Evolutionary conservation across 2,113 vertebrate genomes (phyloP).

Genomic region (Clarias magur): DNA sequence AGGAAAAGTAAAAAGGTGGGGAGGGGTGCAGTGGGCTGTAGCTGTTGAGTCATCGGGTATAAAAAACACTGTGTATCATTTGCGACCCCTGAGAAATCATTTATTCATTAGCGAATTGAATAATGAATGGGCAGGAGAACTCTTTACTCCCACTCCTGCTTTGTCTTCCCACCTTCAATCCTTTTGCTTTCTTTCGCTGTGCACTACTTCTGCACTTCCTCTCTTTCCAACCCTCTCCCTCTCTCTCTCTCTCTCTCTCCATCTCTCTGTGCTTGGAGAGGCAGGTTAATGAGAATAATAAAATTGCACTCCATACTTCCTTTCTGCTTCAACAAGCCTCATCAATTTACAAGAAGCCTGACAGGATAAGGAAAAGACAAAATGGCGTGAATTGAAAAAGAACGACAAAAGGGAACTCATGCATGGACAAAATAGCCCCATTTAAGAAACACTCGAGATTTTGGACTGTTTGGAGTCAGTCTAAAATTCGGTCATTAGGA

Average conservation of each 20-base stretch:
- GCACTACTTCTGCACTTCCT: not conserved
- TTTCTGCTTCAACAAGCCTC: constrained; percentile 76
- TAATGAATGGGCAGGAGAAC: constrained; percentile 36
- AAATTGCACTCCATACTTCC: constrained; percentile 91
- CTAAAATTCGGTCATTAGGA: constrained; percentile 69
- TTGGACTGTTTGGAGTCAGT: constrained; percentile 51
- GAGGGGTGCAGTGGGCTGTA: constrained; percentile 31
- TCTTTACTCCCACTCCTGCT: not conserved
- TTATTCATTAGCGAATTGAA: constrained; percentile 44
- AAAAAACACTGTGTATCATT: constrained; percentile 40
- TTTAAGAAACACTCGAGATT: constrained; percentile 53
- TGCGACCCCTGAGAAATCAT: constrained; percentile 37
- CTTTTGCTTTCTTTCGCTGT: not conserved
- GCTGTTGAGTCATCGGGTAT: constrained; percentile 35
- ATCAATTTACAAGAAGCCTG: constrained; percentile 78
- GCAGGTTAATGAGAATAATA: constrained; percentile 84
- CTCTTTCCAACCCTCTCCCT: not conserved
- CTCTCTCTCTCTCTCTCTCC: constrained; percentile 53
- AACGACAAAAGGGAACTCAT: constrained; percentile 58
- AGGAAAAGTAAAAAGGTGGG: constrained; percentile 15
- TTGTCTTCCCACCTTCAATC: not conserved
- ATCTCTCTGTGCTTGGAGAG: constrained; percentile 65
- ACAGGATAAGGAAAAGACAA: constrained; percentile 67
- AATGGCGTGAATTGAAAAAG: constrained; percentile 32
- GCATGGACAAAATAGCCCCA: constrained; percentile 70